Percentiles rank a stretch among this genome's conserved stretches.
Conservation (phyloP, 1,140 invertebrate genomes). For the Polypedilum vanderplanki region DNA sequence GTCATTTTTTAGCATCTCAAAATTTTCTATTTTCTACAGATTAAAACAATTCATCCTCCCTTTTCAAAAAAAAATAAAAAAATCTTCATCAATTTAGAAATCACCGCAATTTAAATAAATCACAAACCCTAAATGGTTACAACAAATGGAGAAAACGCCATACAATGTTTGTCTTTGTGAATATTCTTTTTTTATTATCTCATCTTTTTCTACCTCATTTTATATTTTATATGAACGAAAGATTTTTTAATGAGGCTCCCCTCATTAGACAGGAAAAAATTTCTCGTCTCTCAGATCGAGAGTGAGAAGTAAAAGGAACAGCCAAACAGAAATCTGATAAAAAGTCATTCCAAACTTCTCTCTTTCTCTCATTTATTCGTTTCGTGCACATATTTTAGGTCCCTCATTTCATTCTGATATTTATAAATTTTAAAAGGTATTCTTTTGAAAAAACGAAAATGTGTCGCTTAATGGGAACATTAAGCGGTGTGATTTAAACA, state of each 20-base stretch:
- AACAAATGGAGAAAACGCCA: no score
- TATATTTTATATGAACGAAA: background rate
- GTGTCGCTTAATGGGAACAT: conserved; percentile 8
- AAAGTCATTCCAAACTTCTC: background rate
- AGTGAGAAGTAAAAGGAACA: background rate
- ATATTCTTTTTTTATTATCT: no score
- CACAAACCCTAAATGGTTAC: no score
- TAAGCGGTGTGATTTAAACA: conserved; percentile 17
- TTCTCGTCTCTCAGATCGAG: no score
- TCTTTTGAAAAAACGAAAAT: background rate
- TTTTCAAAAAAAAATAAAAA: no score
- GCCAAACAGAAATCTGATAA: background rate
- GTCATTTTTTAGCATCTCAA: no score
- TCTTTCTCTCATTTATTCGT: no score
- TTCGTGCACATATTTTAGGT: conserved; percentile 5
- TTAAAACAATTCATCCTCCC: no score
- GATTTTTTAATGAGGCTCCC: background rate
- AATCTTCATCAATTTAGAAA: no score
- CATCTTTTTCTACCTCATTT: background rate
- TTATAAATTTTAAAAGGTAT: background rate
- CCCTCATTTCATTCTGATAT: background rate
- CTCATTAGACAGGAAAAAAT: background rate
- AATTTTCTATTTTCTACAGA: no score
- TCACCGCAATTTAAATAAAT: no score
- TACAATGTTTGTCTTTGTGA: no score